Percentiles rank a stretch among this genome's conserved stretches.
Evolutionary conservation across 2,113 vertebrate species (phyloP).

Genomic region (Cochlearius cochlearius): DNA sequence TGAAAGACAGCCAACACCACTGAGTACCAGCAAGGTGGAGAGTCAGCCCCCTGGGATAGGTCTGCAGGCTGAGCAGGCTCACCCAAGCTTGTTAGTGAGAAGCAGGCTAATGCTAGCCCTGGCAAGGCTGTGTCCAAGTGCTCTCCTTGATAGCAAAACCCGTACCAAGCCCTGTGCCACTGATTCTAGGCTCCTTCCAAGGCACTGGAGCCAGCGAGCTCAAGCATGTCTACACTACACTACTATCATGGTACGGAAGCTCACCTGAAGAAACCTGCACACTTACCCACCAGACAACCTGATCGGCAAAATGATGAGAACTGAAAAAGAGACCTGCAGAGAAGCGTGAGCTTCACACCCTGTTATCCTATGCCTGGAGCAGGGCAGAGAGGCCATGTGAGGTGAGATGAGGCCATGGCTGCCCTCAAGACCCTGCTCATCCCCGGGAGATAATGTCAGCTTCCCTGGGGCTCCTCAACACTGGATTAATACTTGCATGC

Average conservation of each 20-base stretch:
- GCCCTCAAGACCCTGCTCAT: neutral
- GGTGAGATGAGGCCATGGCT: neutral
- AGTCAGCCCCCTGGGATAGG: neutral
- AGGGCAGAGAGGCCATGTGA: neutral
- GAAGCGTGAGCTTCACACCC: neutral
- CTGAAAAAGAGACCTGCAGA: neutral
- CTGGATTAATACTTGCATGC: neutral
- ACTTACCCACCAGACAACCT: neutral
- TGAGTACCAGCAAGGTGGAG: neutral
- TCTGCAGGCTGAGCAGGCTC: neutral
- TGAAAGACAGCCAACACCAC: neutral
- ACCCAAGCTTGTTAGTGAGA: neutral
- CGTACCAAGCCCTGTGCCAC: neutral
- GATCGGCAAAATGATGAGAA: fast-evolving
- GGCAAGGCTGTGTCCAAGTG: neutral
- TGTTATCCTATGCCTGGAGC: neutral
- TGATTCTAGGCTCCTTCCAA: neutral
- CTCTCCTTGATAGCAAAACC: neutral
- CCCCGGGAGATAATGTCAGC: fast-evolving
- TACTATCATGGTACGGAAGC: fast-evolving
- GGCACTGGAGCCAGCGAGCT: neutral
- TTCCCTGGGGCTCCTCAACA: neutral
- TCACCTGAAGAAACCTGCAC: neutral
- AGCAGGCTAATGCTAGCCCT: neutral
- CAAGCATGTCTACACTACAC: neutral